phyloP scores from a whole-genome alignment of 1,140 invertebrate genomes.

The Drosophila kanapiae region DNA sequence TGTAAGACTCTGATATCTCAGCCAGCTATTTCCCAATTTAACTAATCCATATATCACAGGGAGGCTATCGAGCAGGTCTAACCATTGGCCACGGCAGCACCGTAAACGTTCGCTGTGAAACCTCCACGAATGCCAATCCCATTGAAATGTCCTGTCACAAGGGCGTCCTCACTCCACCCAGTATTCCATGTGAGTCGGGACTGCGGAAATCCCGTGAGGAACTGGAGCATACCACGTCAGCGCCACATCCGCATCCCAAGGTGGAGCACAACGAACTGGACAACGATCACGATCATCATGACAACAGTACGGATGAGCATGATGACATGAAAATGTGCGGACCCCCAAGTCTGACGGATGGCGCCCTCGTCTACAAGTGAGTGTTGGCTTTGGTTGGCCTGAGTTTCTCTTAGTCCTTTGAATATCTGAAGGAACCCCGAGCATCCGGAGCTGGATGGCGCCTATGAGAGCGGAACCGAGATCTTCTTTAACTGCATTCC shows the following conservation, averaged over 20 bases:
- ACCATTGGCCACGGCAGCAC: constrained; percentile 92
- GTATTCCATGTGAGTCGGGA: constrained; percentile 86
- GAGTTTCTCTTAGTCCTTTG: not conserved
- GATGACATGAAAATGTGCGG: constrained; percentile 82
- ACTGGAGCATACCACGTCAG: constrained; percentile 58
- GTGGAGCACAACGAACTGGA: constrained; percentile 86
- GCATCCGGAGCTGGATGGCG: constrained; percentile 84
- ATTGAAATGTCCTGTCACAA: constrained; percentile 88
- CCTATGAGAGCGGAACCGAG: constrained; percentile 91
- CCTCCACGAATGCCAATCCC: constrained; percentile 77
- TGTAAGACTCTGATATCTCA: constrained; percentile 23
- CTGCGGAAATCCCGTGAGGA: constrained; percentile 77
- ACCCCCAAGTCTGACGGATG: constrained; percentile 72
- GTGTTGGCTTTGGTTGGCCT: not conserved
- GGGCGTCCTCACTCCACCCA: constrained; percentile 88
- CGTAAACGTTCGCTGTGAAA: constrained; percentile 89
- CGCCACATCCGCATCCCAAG: constrained; percentile 25
- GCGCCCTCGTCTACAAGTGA: constrained; percentile 81
- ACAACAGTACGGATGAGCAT: constrained; percentile 75
- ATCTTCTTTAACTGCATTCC: constrained; percentile 93
- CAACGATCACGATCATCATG: constrained; percentile 54
- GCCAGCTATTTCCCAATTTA: accelerated
- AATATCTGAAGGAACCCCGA: constrained; percentile 66
- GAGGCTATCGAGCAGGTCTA: constrained; percentile 91
- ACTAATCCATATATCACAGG: constrained; percentile 47